phyloP scores from a whole-genome alignment of 2,888 invertebrate genomes.

The Teleiodes luculella region DNA sequence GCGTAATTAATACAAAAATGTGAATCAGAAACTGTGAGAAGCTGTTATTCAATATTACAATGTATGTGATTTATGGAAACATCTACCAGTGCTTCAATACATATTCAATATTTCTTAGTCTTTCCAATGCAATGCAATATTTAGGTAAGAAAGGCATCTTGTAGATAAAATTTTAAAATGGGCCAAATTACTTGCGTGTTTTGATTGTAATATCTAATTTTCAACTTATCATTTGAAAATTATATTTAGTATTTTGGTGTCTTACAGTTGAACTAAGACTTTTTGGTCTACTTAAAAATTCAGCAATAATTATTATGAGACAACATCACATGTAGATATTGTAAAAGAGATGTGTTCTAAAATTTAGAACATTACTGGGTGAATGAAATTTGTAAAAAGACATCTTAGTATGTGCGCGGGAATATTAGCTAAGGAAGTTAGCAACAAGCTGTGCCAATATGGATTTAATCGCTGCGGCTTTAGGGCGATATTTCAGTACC shows the following conservation, averaged over 20 bases:
- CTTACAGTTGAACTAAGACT: constrained; percentile 32
- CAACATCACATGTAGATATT: constrained; percentile 31
- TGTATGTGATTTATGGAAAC: too few relatives aligned
- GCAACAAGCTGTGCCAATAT: too few relatives aligned
- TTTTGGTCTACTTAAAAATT: constrained; percentile 13
- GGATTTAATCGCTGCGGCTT: too few relatives aligned
- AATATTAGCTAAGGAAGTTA: constrained; percentile 18
- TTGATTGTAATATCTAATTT: constrained; percentile 9
- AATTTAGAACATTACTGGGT: constrained; percentile 59
- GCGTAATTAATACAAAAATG: too few relatives aligned
- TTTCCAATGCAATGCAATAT: not conserved
- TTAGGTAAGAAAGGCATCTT: not conserved
- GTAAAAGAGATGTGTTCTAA: constrained; percentile 51
- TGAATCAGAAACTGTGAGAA: too few relatives aligned
- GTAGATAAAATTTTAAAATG: constrained; percentile 8
- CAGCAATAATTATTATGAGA: constrained; percentile 10
- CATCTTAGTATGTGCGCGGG: constrained; percentile 45
- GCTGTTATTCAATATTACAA: too few relatives aligned
- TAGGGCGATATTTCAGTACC: too few relatives aligned
- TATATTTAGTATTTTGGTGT: constrained; percentile 40
- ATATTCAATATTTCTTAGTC: not conserved
- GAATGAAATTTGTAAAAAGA: constrained; percentile 41
- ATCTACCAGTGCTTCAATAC: constrained; percentile 3
- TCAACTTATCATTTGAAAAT: constrained; percentile 32
- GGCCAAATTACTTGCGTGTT: not conserved